Evolutionary conservation across 2,113 vertebrate genomes (phyloP).

Genomic region (Plestiodon gilberti): DNA sequence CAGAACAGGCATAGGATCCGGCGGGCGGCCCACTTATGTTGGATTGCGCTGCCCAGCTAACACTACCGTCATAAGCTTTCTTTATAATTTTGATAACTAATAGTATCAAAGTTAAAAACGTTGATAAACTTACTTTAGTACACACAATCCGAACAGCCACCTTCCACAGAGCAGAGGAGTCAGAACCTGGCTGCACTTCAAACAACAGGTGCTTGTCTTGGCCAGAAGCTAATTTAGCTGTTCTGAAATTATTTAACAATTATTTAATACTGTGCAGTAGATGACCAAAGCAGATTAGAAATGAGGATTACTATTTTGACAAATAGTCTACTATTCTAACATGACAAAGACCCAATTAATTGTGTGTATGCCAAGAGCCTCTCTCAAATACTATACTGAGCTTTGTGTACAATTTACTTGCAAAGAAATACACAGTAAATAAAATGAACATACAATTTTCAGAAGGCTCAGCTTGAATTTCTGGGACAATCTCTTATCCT

Average conservation of each 20-base stretch:
- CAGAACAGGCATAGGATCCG: no score
- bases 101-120: neutral
- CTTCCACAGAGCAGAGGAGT: constrained; percentile 94
- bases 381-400: neutral
- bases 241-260: constrained; percentile 77
- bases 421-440: neutral
- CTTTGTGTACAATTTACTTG: neutral
- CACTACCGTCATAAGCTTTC: neutral
- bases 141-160: constrained; percentile 92
- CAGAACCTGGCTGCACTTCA: constrained; percentile 95
- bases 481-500: neutral
- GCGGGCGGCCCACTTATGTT: no score
- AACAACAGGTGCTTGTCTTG: constrained; percentile 96
- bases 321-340: no score
- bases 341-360: neutral
- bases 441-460: neutral
- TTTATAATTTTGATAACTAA: neutral
- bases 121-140: constrained; percentile 86
- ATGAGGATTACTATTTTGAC: neutral
- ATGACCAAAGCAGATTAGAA: neutral
- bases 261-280: neutral
- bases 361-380: neutral
- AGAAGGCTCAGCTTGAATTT: neutral
- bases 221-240: constrained; percentile 87
- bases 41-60: no score